Evolutionary conservation across 2,888 invertebrate species (phyloP), one percentile per base, ranked within the genome.

Genomic region (Sphecodes monilicornis): DNA sequence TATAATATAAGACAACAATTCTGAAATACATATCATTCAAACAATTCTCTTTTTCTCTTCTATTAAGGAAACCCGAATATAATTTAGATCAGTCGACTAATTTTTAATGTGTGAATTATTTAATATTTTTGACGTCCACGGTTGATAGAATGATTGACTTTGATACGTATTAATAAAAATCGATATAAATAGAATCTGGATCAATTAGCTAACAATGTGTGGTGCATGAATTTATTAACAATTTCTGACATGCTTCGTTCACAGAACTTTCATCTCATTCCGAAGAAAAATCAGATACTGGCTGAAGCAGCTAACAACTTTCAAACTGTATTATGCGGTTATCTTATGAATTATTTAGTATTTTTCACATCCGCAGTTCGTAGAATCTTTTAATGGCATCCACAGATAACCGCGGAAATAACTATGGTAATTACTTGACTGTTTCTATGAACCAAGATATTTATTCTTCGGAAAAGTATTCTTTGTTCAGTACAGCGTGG

Each of bases 311-410:
- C 26, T 26, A 29, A 57, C 57, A 57, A 57, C 57, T 57, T 29
- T 26, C 13, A 16, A 57, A 57, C 57, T 26, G 57, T 57, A 57
- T 57, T 26, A 57, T 57, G 57, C 57, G 16, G 50, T 50, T 50
- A 50, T 50, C 57, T 60, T 29, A 64, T 64, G 32, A 64, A 64
- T 64, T 64, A 57, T 64, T 29, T 32, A 64, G 64, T 64, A 64
- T 64, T 64, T 64, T 32, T 32, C 29, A 64, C 18, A 32, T 64
- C 32, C 64, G 29, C 8, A 13, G 18, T 2, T 1, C 32, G 64
- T 18, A 22, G 36, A 66, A 36, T 66, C 22, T 36, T 22, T 66
- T 36, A 66, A 66, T 64, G 64, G 32, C 18, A 18, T 32, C 32
- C 64, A 8, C 18, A 6, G 64, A 64, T 18, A 32, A 32, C 32